Evolutionary conservation across 1,140 invertebrate genomes (phyloP).

Genomic region (Zaprionus nigranus): DNA sequence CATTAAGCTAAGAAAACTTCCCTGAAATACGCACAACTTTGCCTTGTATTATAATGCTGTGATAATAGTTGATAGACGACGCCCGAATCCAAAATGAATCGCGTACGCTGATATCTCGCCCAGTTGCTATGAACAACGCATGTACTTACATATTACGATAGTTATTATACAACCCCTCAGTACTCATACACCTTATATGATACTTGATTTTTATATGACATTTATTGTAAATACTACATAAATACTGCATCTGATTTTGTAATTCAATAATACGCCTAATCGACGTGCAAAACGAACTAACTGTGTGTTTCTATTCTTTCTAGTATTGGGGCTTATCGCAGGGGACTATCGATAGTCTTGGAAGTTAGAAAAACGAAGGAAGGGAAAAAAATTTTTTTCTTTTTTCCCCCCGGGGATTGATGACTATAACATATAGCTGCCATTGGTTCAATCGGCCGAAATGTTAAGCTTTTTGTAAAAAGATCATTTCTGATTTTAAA

Average conservation of each 20-base stretch:
- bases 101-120: slow-evolving; percentile 42
- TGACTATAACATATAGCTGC: too few relatives aligned
- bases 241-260: slow-evolving; percentile 10
- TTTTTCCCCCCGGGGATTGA: too few relatives aligned
- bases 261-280: slow-evolving; percentile 3
- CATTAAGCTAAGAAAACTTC: slow-evolving; percentile 15
- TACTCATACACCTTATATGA: slow-evolving; percentile 3
- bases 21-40: slow-evolving; percentile 25
- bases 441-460: too few relatives aligned
- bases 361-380: too few relatives aligned
- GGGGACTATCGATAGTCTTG: background rate
- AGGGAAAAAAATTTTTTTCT: too few relatives aligned
- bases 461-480: too few relatives aligned
- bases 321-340: background rate
- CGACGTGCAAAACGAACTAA: slow-evolving; percentile 1
- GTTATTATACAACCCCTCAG: background rate
- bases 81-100: slow-evolving; percentile 35
- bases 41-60: slow-evolving; percentile 75
- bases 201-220: slow-evolving; percentile 8
- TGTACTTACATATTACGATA: slow-evolving; percentile 11
- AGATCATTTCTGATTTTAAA: too few relatives aligned
- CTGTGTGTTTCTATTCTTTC: background rate
- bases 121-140: slow-evolving; percentile 31
- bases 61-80: slow-evolving; percentile 64
- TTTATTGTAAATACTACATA: slow-evolving; percentile 9